phyloP scores from a whole-genome alignment of 2,113 vertebrate species.

The Opisthocomus hoazin region DNA sequence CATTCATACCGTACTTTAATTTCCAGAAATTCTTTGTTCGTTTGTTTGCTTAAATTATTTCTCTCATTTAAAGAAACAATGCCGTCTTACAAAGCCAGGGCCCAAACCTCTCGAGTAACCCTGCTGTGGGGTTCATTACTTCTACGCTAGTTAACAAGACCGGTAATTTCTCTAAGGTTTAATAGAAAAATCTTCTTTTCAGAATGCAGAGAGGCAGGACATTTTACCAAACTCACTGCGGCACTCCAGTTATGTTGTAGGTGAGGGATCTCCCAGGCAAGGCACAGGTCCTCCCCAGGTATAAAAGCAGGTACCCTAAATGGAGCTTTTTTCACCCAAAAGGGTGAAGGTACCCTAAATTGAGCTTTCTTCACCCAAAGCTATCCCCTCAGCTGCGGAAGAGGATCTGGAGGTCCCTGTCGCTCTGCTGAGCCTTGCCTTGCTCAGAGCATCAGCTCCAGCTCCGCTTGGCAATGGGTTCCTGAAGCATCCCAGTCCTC shows the following conservation, averaged over 20 bases:
- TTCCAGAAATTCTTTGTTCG: slow-evolving; percentile 51
- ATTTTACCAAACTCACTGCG: not conserved
- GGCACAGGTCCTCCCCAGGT: not conserved
- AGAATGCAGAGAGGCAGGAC: not conserved
- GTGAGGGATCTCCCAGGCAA: not conserved
- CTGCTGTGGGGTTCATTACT: slow-evolving; percentile 43
- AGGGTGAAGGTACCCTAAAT: not conserved
- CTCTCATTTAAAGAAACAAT: slow-evolving; percentile 59
- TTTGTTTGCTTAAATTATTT: slow-evolving; percentile 64
- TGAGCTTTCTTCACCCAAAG: not conserved
- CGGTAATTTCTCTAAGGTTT: slow-evolving; percentile 53
- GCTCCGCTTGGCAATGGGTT: not conserved
- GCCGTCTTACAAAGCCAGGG: not conserved
- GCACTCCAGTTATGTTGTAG: not conserved
- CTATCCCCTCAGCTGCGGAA: not conserved
- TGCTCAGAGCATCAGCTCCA: not conserved
- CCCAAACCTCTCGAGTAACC: slow-evolving; percentile 29
- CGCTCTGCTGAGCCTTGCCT: not conserved
- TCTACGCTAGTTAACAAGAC: slow-evolving; percentile 16
- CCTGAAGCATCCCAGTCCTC: not conserved
- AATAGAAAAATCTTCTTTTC: slow-evolving; percentile 34
- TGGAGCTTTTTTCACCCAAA: not conserved
- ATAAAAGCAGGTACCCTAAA: not conserved
- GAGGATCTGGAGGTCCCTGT: not conserved
- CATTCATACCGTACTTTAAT: slow-evolving; percentile 5